Conservation (phyloP, 2,797 vertebrate species). For the Cephalopachus bancanus region DNA sequence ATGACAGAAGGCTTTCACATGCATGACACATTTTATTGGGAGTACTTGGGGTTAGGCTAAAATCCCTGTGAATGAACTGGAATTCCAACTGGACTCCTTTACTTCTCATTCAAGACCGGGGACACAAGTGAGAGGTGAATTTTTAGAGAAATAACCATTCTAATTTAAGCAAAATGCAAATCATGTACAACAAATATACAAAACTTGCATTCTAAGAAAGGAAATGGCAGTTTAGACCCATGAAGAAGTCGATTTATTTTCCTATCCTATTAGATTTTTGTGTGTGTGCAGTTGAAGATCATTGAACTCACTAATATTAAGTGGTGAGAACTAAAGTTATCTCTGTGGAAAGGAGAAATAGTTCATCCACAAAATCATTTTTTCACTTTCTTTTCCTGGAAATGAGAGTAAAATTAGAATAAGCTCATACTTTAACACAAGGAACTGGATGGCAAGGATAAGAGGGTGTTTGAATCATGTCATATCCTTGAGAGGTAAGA, state of each 20-base stretch:
- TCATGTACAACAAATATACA: neutral
- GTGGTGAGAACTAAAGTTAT: neutral
- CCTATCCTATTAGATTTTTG: neutral
- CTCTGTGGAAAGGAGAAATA: neutral
- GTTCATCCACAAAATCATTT: neutral
- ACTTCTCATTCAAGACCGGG: neutral
- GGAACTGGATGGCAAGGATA: neutral
- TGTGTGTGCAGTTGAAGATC: neutral
- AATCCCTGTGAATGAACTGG: neutral
- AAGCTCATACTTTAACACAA: neutral
- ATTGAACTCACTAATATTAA: neutral
- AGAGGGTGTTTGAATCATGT: neutral
- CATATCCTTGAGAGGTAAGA: neutral
- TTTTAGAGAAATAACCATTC: neutral
- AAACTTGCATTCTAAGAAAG: constrained; percentile 34
- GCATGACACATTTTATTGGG: neutral
- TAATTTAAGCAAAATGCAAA: constrained; percentile 3
- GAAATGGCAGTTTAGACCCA: neutral
- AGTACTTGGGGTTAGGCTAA: neutral
- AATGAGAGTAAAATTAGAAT: constrained; percentile 18
- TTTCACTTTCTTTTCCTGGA: neutral
- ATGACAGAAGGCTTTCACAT: neutral
- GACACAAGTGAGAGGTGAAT: neutral
- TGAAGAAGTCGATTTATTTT: constrained; percentile 16
- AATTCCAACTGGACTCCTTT: neutral